Base-by-base conservation (phyloP, 2,113 vertebrate genomes). In the Amphiprion percula region DNA sequence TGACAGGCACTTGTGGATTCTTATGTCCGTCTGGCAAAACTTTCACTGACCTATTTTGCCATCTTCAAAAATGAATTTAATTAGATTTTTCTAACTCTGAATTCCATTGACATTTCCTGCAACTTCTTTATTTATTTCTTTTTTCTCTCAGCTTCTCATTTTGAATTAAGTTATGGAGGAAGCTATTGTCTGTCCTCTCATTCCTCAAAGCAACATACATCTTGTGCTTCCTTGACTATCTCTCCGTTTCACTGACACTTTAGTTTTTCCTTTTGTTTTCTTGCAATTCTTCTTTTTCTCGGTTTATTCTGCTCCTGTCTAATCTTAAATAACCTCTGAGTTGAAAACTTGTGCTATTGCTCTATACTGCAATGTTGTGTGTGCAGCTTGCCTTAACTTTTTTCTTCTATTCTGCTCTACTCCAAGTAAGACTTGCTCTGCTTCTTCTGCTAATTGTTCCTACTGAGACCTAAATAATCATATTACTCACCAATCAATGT, bases 231-330 rank as follows among this genome's bases (percentile, higher is more conserved):
- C 24, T 62, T 62, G 7, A 76, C 41, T 39, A 64, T 39, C 17
- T 79, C 52, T 46, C 19, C 59, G 6, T 58, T 70, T 70, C 47
- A n/a, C n/a, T 58, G 30, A 58, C 44, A 72, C 26, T 37, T 61
- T 52, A 55, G 52, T 60, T 59, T 82, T 46, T 60, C 17, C 17
- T n/a, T 54, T 73, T 81, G 14, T 74, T 82, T 44, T 66, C 28
- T 60, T 41, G 59, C 23, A 0, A 0, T 21, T 46, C 19, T 55
- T 64, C 33, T 49, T 46, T 77, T 70, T 15, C 56, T 5, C 30
- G n/a, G 65, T 77, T 69, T 24, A 44, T 66, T 61, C 53, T 70
- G 11, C 23, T 56, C 4, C 4, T 23, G 17, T 59, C 37, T 65
- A 58, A 68, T 69, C n/a, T 39, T 47, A 21, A 84, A 64, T 54